Evolutionary conservation across 2,888 invertebrate genomes (phyloP), one percentile per base, ranked within the genome.

Genomic region (Zygothrica quintamaculata): DNA sequence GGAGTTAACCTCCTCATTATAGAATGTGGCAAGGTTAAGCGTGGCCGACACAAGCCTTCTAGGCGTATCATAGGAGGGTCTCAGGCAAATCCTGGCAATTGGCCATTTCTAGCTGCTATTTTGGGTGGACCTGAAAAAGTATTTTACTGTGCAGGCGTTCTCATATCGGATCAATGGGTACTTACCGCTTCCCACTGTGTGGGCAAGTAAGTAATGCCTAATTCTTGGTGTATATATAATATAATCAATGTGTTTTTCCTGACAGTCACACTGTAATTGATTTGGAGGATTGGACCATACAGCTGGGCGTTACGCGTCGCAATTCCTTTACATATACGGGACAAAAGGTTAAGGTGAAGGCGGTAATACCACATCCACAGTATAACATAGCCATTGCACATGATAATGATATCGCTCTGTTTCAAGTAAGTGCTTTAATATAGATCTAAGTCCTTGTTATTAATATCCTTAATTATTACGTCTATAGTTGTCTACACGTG

Each of bases 121-220:
- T 92, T 96, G 13, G 96, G 96, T 6, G 96, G 96, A 1, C 96
- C 96, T 0, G 96, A 96, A 89, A 95, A 96, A 90, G 93, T 96
- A 72, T 96, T 96, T 92, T 96, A 96, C 90, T 96, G 96, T 89
- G 96, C 96, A 0, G 96, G 96, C 0, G 96, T 96, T 16, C 93
- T 96, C 9, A 96, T 96, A 39, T 95, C 96, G 0, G 96, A 96
- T 90, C 96, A 96, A 88, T 96, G 96, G 96, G 95, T 96, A 15
- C 92, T 96, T 8, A 96, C 96, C 0, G 96, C 96, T 0, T 95
- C 96, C 8, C 96, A 96, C 89, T 96, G 96, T 87, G 96, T 96
- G 69, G 96, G 96, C 86, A 96, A 96, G 96, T 96, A 90, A 93
- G 95, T 93, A 15, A 1, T 1, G 7, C 1, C 0, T 4, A 1